These are phyloP conservation scores for Lacerta bilineata DNA, from an alignment of 2,797 vertebrate genomes.

Conservation along the genomic window DNA sequence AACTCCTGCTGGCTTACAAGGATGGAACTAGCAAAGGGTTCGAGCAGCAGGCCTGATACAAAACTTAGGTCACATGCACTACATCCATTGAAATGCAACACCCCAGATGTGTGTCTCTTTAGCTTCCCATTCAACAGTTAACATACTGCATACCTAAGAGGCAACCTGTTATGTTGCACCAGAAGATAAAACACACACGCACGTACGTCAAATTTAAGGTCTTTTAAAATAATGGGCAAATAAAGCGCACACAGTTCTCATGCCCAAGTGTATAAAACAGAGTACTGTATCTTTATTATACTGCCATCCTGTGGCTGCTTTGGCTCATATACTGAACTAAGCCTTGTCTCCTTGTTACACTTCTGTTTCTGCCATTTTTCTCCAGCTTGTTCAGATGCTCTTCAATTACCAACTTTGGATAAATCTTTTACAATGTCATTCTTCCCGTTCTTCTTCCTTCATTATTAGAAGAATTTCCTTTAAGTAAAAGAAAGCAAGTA, in stretches of 20 bases:
- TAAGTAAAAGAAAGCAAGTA: too few species aligned
- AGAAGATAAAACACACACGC: background rate
- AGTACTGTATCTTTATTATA: conserved; percentile 25
- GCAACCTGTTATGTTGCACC: background rate
- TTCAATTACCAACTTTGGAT: too few species aligned
- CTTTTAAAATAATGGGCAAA: background rate
- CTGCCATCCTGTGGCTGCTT: conserved; percentile 74
- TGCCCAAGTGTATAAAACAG: fast-evolving
- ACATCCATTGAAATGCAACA: background rate
- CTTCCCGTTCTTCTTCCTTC: too few species aligned
- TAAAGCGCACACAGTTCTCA: background rate
- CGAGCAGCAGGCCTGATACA: background rate
- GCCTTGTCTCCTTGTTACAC: too few species aligned
- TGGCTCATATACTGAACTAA: background rate
- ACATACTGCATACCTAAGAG: background rate
- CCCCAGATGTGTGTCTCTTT: background rate
- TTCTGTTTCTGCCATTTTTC: too few species aligned
- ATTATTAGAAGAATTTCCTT: too few species aligned
- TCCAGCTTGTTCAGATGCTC: too few species aligned
- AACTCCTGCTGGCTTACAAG: background rate
- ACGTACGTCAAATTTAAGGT: background rate
- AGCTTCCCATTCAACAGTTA: conserved; percentile 1
- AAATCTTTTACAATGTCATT: too few species aligned
- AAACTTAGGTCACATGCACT: fast-evolving
- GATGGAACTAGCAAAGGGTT: background rate